Percentiles rank a stretch among this genome's conserved stretches.
phyloP scores from a whole-genome alignment of 2,888 invertebrate genomes.

The Caenorhabditis afra region DNA sequence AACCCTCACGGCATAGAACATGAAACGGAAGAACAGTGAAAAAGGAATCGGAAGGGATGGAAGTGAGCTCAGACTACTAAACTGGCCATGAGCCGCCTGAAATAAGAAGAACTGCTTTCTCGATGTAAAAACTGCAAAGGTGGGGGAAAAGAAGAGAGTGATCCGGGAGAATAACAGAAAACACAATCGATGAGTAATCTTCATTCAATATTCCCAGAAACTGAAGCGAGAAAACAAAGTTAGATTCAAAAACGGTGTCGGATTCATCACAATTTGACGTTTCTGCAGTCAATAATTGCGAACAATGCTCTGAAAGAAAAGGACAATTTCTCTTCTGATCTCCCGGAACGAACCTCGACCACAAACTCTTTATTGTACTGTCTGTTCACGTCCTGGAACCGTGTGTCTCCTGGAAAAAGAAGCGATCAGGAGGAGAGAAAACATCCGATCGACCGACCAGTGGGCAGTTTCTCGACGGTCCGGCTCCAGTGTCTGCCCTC shows the following conservation, averaged over 20 bases:
- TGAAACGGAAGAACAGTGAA: no score
- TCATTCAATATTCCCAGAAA: no score
- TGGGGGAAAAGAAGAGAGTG: no score
- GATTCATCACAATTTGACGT: slow-evolving; percentile 12
- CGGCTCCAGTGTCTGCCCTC: slow-evolving; percentile 68
- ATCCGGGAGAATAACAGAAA: no score
- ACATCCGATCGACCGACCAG: slow-evolving; percentile 20
- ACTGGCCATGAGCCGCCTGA: no score
- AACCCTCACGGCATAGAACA: no score
- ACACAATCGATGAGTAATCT: no score
- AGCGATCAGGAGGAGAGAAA: background rate
- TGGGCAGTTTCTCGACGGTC: slow-evolving; percentile 64
- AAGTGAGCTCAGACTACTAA: no score
- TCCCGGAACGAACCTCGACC: slow-evolving; percentile 62
- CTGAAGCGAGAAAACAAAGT: no score
- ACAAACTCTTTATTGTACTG: slow-evolving; percentile 68
- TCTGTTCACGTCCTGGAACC: slow-evolving; percentile 70
- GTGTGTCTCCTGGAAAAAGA: slow-evolving; percentile 56
- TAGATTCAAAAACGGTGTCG: background rate
- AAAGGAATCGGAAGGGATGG: no score
- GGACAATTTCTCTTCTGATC: background rate
- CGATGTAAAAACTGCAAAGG: no score
- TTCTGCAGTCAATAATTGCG: slow-evolving; percentile 63
- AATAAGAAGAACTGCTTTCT: no score
- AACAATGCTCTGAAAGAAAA: slow-evolving; percentile 64